These are phyloP conservation scores for Drosophila burlai DNA, from an alignment of 1,140 invertebrate genomes.

Conservation along the genomic window DNA sequence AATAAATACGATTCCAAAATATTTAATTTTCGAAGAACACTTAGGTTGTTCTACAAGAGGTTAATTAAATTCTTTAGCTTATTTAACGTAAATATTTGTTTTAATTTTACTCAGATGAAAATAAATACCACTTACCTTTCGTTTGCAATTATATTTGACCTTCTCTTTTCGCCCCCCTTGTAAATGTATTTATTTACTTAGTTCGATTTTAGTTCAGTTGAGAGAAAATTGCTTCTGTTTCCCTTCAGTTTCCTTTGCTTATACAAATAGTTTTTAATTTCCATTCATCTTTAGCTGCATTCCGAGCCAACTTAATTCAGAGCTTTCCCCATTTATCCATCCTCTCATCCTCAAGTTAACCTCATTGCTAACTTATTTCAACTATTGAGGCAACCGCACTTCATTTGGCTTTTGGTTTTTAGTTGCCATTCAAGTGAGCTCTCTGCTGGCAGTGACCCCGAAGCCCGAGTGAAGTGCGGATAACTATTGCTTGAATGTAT, in stretches of 20 bases:
- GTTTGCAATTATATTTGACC: neutral
- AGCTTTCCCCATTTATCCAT: constrained; percentile 3
- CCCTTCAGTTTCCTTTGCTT: constrained; percentile 6
- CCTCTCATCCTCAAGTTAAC: neutral
- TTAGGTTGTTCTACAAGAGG: neutral
- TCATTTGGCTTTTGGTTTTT: constrained; percentile 38
- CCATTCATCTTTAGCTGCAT: neutral
- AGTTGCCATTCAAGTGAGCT: constrained; percentile 17
- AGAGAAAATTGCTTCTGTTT: constrained; percentile 12
- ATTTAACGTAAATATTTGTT: neutral
- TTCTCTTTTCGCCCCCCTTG: neutral
- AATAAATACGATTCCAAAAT: neutral
- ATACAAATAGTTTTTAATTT: constrained; percentile 17
- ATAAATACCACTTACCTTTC: neutral
- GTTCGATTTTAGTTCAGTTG: constrained; percentile 11
- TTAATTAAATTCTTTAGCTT: neutral
- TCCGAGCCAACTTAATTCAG: constrained; percentile 3
- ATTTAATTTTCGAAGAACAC: neutral
- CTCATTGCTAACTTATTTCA: constrained; percentile 36
- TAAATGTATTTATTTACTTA: constrained; percentile 14
- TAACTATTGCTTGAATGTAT: constrained; percentile 12
- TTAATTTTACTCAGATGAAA: neutral
- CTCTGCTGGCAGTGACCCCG: constrained; percentile 5
- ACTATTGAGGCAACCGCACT: constrained; percentile 37
- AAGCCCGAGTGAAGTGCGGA: neutral